Evolutionary conservation across 2,113 vertebrate species (phyloP), one percentile per base, ranked within the genome.

Genomic region (Mirza zaza): DNA sequence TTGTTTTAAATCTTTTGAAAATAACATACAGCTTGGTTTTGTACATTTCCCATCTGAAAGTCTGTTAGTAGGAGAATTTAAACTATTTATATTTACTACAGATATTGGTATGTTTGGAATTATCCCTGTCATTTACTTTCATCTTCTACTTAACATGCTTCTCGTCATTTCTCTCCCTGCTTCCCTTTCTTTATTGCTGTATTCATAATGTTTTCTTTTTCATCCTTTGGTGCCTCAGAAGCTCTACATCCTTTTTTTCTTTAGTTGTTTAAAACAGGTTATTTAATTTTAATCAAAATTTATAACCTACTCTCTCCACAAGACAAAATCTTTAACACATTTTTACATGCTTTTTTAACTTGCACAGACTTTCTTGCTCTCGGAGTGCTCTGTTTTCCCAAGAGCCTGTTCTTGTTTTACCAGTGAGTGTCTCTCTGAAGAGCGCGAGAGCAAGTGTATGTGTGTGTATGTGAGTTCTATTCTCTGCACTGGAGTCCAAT

Each of bases 1-100:
- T 55, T 57, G 55, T 57, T 57, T 21, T 57, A 65, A 67, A 55
- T 36, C 55, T 92, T 97, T 77, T 82, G 25, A 85, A 82, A 90
- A 36, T 76, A 91, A 13, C 57, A 61, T 14, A 21, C 15, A 81
- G 50, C 17, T 71, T 57, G 25, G 50, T 52, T 94, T 65, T 96
- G 25, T 36, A 12, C 25, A 45, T n/a, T 94, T 82, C 32, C 70
- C 68, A 82, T 29, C 29, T 63, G 21, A 87, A 90, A 84, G 57
- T 75, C n/a, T 93, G 0, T 73, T 34, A 87, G 68, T 63, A 84
- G 61, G 14, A 48, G 21, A 83, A 32, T 75, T 76, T 70, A 79
- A 92, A 71, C 61, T 70, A 5, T 45, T 85, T 45, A 1, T 77
- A 20, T 87, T 86, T 82, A 27, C 82, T 48, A 29, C 45, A 84